Evolutionary conservation across 1,140 invertebrate genomes (phyloP), one percentile per base, ranked within the genome.

Genomic region (Oedothorax gibbosus): DNA sequence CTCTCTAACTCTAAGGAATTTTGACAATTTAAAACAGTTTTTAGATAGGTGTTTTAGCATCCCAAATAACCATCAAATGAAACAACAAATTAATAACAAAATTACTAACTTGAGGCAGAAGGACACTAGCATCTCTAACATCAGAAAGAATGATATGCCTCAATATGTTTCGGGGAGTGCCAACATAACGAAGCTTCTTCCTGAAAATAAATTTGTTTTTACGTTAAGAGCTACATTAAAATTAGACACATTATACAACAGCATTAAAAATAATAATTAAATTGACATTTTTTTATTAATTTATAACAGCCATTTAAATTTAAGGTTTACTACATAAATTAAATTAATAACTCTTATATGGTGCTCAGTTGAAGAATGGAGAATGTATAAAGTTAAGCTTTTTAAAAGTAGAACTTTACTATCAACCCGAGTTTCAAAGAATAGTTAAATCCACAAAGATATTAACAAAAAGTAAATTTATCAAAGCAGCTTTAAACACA

Each of bases 111-210:
- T 92, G 90, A 56, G 92, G 91, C 75, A 93, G 87, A 53, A 91
- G 90, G 35, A 92, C 90, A 50, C 91, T 92, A 12, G 94, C 91
- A 87, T 95, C 94, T 89, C 95, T 95, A 51, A 95, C 92, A 88
- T 96, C 95, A 0, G 95, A 95, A 4, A 97, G 89, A 65, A 97
- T 91, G 68, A 97, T 93, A 89, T 97, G 95, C 51, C 96, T 90
- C 35, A 94, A 91, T 86, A 97, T 93, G 89, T 94, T 95, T 56
- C 92, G 89, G 4, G 95, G 95, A 18, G 94, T 91, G 10, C 92
- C 93, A 87, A 92, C 91, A 89, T 94, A 96, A 66, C 93, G 88
- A 85, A 91, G 90, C 8, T 90, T 89, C 66, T 94, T 90, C 72
- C 90, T 91, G 79, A 86, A 86, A 65, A 64, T 60, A 3, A 66